These are phyloP conservation scores for Orbicella faveolata DNA, from an alignment of 64 coral and sea anemone species.

Conservation along the genomic window DNA sequence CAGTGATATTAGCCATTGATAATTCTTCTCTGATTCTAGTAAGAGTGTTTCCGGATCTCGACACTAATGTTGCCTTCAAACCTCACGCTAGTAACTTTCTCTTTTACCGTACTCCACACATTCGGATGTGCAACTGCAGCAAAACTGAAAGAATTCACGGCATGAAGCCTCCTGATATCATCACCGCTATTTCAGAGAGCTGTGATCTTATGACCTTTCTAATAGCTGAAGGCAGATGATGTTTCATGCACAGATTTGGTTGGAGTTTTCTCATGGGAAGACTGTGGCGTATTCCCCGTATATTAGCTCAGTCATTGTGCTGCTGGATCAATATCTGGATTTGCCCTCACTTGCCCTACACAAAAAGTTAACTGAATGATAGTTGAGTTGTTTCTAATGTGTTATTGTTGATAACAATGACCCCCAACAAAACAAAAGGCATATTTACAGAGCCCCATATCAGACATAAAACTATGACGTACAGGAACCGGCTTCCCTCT, in stretches of 20 bases:
- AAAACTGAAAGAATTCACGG: neutral
- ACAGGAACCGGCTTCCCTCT: no score
- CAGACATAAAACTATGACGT: neutral
- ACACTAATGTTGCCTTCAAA: neutral
- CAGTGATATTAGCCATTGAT: slow-evolving; percentile 12
- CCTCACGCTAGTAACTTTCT: neutral
- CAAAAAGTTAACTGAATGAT: neutral
- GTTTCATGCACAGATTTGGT: neutral
- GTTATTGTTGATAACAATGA: slow-evolving; percentile 5
- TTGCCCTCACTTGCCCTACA: slow-evolving; percentile 13
- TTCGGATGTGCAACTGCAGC: neutral
- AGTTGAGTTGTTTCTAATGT: neutral
- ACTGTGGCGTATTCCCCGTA: neutral
- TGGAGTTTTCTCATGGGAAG: neutral
- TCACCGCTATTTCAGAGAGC: slow-evolving; percentile 20
- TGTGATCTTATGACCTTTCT: slow-evolving; percentile 28
- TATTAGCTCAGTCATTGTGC: slow-evolving; percentile 4
- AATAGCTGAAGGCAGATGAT: neutral
- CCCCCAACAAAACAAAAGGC: slow-evolving; percentile 1
- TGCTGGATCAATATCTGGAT: neutral
- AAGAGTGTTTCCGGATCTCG: neutral
- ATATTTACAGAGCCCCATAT: slow-evolving; percentile 12
- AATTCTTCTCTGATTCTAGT: neutral
- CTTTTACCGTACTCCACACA: neutral
- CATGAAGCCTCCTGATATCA: neutral